phyloP scores from a whole-genome alignment of 2,888 invertebrate genomes.

The Cheilosia vernalis region DNA sequence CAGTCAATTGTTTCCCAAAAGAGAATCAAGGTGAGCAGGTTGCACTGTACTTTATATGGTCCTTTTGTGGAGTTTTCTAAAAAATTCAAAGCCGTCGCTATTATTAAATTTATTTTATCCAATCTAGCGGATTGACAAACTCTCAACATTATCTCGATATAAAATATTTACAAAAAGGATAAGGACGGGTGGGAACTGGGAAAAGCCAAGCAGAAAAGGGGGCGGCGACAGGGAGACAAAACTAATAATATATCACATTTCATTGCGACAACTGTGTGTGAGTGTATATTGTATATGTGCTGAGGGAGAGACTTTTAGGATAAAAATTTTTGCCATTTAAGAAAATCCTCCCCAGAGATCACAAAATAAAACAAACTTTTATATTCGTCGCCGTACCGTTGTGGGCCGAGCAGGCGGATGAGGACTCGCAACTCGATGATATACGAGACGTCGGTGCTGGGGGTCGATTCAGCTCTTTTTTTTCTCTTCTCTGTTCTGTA shows the following conservation, averaged over 20 bases:
- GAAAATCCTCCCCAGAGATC: conserved; percentile 74
- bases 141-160: conserved; percentile 73
- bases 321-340: conserved; percentile 73
- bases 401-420: neutral
- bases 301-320: conserved; percentile 55
- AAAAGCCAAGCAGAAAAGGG: conserved; percentile 7
- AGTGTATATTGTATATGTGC: conserved; percentile 5
- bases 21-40: conserved; percentile 66
- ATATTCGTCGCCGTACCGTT: conserved; percentile 54
- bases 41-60: conserved; percentile 7
- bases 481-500: conserved; percentile 1
- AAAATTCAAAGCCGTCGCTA: conserved; percentile 11
- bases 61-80: conserved; percentile 7
- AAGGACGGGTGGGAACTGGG: conserved; percentile 32
- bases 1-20: conserved; percentile 44
- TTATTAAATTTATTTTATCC: conserved; percentile 74
- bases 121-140: conserved; percentile 74
- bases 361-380: conserved; percentile 75
- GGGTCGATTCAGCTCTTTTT: conserved; percentile 31
- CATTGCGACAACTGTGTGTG: conserved; percentile 48
- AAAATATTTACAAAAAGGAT: conserved; percentile 70
- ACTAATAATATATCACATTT: conserved; percentile 75
- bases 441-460: conserved; percentile 46
- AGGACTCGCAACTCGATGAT: conserved; percentile 35
- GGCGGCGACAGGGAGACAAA: conserved; percentile 52